Base-by-base conservation (phyloP, 2,113 vertebrate species). In the Osmerus eperlanus region DNA sequence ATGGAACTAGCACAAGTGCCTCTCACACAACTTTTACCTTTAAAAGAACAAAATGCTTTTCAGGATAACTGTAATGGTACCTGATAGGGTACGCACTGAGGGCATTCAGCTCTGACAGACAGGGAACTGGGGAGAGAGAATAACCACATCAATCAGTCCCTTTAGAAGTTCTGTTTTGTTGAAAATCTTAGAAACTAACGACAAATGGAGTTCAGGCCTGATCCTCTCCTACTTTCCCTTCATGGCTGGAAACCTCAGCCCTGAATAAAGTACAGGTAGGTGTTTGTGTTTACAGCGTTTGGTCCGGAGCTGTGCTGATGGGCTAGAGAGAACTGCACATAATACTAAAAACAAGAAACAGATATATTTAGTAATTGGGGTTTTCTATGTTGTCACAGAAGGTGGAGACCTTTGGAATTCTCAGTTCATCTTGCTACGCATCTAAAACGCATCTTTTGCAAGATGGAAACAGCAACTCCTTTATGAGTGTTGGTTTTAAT, bases 21-120 rank as follows among this genome's bases (percentile, higher is more conserved):
- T 41, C 76, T 82, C 78, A 81, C 25, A 81, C 25, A 74, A 78
- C 59, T 2, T 62, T 78, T 79, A 73, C 71, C 28, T 23, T 15
- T 15, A 3, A 56, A 3, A 56, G 54, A 1, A 19, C 67, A 61
- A 73, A 59, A 19, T 4, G 5, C 23, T 59, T 66, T 76, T 73
- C 21, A 54, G 6, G 36, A 41, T 0, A 15, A 6, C 32, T 41
- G 15, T 47, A 36, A 65, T 65, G 63, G 63, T 18, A 65, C 32
- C 11, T 65, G 32, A 65, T 47, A 47, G 28, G 32, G 3, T 41
- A 65, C 9, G 18, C 0, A 32, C 29, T 41, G 29, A 65, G 18
- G 6, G 15, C 60, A 62, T 29, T 29, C 60, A 25, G 28, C 7
- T 12, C 32, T 65, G 28, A 18, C 53, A 54, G 23, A 54, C 23